Conservation (phyloP, 2,113 vertebrate species). For the Perca fluviatilis region DNA sequence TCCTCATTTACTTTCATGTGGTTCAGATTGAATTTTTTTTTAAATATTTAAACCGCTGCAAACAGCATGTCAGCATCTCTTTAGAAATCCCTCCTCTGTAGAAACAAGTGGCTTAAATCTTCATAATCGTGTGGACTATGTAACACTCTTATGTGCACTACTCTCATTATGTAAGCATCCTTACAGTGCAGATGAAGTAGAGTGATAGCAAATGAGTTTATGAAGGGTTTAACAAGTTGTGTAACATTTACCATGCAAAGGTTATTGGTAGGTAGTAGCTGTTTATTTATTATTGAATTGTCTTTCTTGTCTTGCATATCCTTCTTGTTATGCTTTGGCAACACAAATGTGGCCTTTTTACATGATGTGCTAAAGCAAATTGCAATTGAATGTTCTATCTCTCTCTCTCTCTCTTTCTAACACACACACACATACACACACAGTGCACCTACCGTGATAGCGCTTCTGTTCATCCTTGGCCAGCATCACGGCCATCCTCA, state of each 20-base stretch:
- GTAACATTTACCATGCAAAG: not conserved
- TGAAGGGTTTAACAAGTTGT: not conserved
- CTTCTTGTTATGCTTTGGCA: not conserved
- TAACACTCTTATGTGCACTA: conserved; percentile 28
- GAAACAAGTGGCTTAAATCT: conserved; percentile 2
- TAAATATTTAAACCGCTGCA: not conserved
- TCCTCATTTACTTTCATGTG: not conserved
- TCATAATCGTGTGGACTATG: not conserved
- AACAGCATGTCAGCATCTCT: not conserved
- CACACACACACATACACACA: not conserved
- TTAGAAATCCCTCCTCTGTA: not conserved
- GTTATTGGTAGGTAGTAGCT: not conserved
- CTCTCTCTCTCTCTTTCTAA: not conserved
- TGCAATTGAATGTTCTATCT: not conserved
- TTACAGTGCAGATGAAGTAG: not conserved
- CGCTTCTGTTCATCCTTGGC: conserved; percentile 82
- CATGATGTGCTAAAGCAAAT: not conserved
- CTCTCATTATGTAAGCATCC: conserved; percentile 13
- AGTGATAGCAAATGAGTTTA: not conserved
- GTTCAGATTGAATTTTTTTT: not conserved
- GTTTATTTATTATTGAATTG: not conserved
- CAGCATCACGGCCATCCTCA: conserved; percentile 84
- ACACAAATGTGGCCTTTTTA: not conserved
- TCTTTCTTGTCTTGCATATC: not conserved
- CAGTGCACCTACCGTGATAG: conserved; percentile 80